Evolutionary conservation across 2,797 vertebrate genomes (phyloP).

Genomic region (Agapornis canus): DNA sequence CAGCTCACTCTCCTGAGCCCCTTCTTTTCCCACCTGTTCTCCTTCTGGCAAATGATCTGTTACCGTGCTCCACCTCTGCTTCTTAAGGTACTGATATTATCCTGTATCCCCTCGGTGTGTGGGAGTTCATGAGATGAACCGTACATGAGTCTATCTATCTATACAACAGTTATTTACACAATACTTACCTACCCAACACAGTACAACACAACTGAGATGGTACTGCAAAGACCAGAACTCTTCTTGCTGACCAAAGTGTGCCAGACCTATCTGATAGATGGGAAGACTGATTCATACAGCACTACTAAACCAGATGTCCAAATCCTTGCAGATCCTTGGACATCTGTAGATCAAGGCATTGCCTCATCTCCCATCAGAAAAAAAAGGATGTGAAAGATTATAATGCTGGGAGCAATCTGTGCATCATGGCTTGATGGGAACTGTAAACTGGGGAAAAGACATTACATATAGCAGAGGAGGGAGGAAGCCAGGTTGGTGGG

Average conservation of each 20-base stretch:
- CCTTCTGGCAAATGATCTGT: not conserved
- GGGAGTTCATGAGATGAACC: not conserved
- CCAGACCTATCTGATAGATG: not conserved
- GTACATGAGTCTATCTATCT: not conserved
- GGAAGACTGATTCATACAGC: not conserved
- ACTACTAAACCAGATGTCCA: not conserved
- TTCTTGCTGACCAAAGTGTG: not conserved
- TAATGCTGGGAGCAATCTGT: not conserved
- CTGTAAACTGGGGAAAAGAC: not conserved
- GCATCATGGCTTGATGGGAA: not conserved
- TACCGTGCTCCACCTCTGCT: not conserved
- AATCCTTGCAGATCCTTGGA: not conserved
- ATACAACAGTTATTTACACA: not conserved
- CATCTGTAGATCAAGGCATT: not conserved
- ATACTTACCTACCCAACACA: accelerated
- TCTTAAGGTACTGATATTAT: not conserved
- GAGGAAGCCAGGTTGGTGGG: not conserved
- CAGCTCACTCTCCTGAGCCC: not conserved
- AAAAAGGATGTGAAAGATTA: not conserved
- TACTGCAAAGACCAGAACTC: not conserved
- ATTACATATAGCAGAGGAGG: not conserved
- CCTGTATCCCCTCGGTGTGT: too few relatives aligned
- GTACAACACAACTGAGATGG: not conserved
- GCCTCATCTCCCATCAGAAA: not conserved
- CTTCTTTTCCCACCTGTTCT: not conserved